Percentiles rank a stretch among this genome's conserved stretches.
Evolutionary conservation across 2,113 vertebrate species (phyloP).

Genomic region (Phyllostomus discolor): DNA sequence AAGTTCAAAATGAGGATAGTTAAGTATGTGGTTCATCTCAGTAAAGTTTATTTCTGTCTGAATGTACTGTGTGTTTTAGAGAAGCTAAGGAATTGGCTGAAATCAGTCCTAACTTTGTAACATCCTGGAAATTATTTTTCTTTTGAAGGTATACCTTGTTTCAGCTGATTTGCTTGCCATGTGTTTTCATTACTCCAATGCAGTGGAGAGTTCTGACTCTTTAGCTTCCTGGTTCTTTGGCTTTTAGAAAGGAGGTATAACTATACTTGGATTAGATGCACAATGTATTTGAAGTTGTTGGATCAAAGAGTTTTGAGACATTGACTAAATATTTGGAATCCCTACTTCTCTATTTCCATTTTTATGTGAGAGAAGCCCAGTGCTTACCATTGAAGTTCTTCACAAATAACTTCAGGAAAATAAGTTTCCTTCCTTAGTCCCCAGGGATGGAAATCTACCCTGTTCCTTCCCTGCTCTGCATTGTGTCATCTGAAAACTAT

Average conservation of each 20-base stretch:
- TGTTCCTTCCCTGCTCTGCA: fast-evolving
- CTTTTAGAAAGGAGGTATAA: background rate
- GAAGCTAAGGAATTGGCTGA: background rate
- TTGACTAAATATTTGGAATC: background rate
- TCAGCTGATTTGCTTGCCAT: background rate
- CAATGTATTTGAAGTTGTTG: background rate
- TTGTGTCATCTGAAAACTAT: background rate
- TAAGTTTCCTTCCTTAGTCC: background rate
- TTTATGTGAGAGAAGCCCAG: background rate
- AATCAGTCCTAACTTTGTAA: background rate
- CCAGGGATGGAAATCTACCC: background rate
- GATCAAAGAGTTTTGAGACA: background rate
- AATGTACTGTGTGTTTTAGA: background rate
- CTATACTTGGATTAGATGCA: background rate
- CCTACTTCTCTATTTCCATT: background rate
- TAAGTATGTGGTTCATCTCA: background rate
- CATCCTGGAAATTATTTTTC: background rate
- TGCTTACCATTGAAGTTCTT: background rate
- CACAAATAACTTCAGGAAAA: background rate
- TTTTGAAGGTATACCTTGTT: background rate
- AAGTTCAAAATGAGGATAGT: background rate
- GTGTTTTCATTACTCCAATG: background rate
- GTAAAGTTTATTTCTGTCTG: background rate
- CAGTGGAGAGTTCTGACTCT: background rate
- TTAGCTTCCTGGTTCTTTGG: slow-evolving; percentile 4